A percentile compares a stretch with the other conserved stretches of the same genome.
phyloP scores from a whole-genome alignment of 2,888 invertebrate genomes.

The Brachynemurus nebulosus region DNA sequence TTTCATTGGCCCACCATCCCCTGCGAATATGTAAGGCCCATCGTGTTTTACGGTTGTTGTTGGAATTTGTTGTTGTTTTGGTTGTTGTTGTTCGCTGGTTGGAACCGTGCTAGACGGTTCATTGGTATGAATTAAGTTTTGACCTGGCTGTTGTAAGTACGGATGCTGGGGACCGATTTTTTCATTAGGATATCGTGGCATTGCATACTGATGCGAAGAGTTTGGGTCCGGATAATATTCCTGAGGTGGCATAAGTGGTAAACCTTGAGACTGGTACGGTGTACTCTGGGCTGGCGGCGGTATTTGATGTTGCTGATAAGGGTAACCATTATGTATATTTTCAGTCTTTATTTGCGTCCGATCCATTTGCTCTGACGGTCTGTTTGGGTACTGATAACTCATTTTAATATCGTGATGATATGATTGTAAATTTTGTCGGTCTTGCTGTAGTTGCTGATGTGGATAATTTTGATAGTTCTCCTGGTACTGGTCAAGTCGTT shows the following conservation, averaged over 20 bases:
- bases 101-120: constrained; percentile 1
- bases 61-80: constrained; percentile 1
- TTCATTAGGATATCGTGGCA: constrained; percentile 1
- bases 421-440: neutral
- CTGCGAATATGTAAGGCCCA: constrained; percentile 42
- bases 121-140: too few species aligned
- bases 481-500: constrained; percentile 1
- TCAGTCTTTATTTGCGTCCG: neutral
- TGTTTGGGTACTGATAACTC: neutral
- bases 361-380: neutral
- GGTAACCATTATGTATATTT: neutral
- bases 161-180: neutral
- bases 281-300: neutral
- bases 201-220: neutral
- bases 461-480: constrained; percentile 3
- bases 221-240: neutral
- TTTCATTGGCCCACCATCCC: constrained; percentile 54
- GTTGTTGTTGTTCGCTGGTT: neutral
- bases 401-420: constrained; percentile 9
- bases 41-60: neutral
- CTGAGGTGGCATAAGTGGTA: neutral
- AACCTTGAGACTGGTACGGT: neutral
- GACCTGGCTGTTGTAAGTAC: neutral
- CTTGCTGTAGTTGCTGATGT: constrained; percentile 1
- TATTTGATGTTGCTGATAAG: neutral